Percentiles rank a stretch among this genome's conserved stretches.
Conservation (phyloP, 2,888 invertebrate species). For the Allolobophora icterica region DNA sequence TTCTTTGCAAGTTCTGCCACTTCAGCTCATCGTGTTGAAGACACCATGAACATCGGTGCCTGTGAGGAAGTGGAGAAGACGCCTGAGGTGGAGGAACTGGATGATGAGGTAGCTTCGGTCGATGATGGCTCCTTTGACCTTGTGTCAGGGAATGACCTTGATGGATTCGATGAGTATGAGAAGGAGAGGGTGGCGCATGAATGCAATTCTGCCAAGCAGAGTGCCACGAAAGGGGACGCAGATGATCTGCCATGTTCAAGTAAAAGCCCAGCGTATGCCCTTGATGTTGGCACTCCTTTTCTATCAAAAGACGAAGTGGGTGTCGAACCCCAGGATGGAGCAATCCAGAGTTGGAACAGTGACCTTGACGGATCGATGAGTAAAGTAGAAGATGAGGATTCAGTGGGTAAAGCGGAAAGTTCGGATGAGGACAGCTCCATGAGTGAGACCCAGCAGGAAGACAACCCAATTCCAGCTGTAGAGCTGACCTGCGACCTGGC, state of each 20-base stretch:
- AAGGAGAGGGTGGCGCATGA: neutral
- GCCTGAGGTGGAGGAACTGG: neutral
- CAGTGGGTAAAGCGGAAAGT: neutral
- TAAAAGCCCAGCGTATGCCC: neutral
- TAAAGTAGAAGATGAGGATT: neutral
- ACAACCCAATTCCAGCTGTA: neutral
- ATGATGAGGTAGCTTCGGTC: neutral
- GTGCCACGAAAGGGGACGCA: neutral
- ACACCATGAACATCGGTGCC: neutral
- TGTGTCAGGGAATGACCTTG: neutral
- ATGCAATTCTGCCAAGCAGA: neutral
- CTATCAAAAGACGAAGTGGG: neutral
- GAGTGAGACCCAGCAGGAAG: neutral
- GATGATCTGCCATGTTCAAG: neutral
- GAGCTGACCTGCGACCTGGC: neutral
- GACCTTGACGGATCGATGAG: neutral
- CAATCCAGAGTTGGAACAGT: conserved; percentile 21
- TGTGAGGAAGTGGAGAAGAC: neutral
- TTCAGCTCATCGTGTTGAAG: neutral
- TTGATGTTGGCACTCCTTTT: neutral
- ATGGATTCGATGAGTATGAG: neutral
- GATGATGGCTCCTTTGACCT: neutral
- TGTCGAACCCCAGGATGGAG: neutral
- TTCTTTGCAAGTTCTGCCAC: neutral
- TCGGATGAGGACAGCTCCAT: neutral